Percentiles rank a stretch among this genome's conserved stretches.
Evolutionary conservation across 35 echinoderm and acorn worm species (phyloP).

Genomic region (Patiria miniata): DNA sequence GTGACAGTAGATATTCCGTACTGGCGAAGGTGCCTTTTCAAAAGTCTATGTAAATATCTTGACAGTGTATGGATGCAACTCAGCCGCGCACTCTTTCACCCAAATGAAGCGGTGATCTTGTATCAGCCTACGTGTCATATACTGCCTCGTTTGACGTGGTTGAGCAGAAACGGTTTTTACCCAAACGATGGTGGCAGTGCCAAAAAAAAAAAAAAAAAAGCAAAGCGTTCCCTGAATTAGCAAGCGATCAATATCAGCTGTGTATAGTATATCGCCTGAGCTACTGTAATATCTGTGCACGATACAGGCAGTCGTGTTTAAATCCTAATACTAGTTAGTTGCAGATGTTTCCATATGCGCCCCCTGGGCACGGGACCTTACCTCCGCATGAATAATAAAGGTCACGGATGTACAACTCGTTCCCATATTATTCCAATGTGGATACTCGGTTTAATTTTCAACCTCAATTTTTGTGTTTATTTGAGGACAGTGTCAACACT

Average conservation of each 20-base stretch:
- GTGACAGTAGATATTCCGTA: no score
- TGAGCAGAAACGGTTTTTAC: no score
- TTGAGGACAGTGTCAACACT: background rate
- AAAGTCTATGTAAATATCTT: no score
- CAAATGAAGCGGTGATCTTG: background rate
- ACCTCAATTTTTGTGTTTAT: background rate
- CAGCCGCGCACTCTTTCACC: slow-evolving; percentile 3
- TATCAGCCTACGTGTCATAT: no score
- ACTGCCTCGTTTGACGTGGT: no score
- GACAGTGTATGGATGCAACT: background rate
- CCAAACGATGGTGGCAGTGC: background rate
- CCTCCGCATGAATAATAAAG: slow-evolving; percentile 11
- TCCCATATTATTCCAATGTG: background rate
- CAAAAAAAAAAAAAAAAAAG: background rate
- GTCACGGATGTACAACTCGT: background rate
- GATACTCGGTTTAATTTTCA: background rate
- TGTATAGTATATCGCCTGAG: background rate
- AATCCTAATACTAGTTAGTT: slow-evolving; percentile 14
- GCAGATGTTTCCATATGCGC: background rate
- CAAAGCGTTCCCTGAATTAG: slow-evolving; percentile 3
- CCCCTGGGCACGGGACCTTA: background rate
- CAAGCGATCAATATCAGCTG: slow-evolving; percentile 10
- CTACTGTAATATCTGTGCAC: background rate
- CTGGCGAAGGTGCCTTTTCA: no score
- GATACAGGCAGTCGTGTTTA: slow-evolving; percentile 12